These are phyloP conservation scores for Aulostomus chinensis DNA, from an alignment of 2,797 vertebrate species.

Conservation along the genomic window DNA sequence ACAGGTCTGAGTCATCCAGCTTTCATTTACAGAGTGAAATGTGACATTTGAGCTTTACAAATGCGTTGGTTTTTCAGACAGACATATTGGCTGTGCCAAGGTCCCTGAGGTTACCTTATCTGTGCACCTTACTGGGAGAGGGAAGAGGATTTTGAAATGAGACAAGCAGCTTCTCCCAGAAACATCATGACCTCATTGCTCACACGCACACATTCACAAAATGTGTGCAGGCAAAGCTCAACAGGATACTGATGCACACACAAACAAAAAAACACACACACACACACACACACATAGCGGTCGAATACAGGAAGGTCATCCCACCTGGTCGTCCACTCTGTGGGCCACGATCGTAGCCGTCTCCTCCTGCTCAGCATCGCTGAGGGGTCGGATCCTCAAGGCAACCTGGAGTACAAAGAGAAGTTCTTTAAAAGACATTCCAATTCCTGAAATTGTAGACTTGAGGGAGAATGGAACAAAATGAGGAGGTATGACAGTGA, in stretches of 20 bases:
- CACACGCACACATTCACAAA: conserved; percentile 33
- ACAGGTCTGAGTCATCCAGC: conserved; percentile 28
- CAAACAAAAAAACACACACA: no score
- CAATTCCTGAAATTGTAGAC: conserved; percentile 2
- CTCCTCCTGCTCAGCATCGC: conserved; percentile 86
- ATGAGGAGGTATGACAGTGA: no score
- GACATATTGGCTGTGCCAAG: background rate
- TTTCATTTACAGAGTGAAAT: conserved; percentile 30
- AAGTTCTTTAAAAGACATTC: no score
- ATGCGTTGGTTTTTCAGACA: conserved; percentile 5
- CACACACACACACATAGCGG: conserved; percentile 7
- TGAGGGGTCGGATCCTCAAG: conserved; percentile 90
- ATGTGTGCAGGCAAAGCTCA: conserved; percentile 16
- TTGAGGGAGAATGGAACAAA: conserved; percentile 3
- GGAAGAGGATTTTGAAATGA: conserved; percentile 24
- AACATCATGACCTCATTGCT: conserved; percentile 19
- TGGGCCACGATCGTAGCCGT: conserved; percentile 87
- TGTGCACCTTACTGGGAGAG: conserved; percentile 23
- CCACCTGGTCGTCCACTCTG: conserved; percentile 90
- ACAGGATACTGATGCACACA: conserved; percentile 16
- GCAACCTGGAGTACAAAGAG: conserved; percentile 81
- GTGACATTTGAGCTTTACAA: conserved; percentile 45
- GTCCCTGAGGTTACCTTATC: conserved; percentile 44
- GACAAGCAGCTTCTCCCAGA: conserved; percentile 18
- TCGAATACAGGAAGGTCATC: conserved; percentile 13